Conservation (phyloP, 2,113 vertebrate genomes). For the Cheilinus undulatus region DNA sequence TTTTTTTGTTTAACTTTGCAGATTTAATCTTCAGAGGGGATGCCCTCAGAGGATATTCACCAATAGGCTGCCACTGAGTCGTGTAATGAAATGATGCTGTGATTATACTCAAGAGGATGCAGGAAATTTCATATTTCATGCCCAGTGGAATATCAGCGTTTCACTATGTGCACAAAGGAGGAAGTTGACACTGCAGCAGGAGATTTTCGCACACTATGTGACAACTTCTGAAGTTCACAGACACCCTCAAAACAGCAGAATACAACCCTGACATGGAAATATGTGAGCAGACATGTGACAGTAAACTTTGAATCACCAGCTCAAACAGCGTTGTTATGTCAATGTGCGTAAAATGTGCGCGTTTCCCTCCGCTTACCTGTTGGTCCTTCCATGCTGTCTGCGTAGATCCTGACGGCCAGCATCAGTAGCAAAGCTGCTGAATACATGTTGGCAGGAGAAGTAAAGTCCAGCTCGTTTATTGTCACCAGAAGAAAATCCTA, state of each 20-base stretch:
- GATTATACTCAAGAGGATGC: neutral
- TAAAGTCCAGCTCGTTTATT: conserved; percentile 72
- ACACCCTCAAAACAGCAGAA: neutral
- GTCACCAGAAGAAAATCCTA: conserved; percentile 65
- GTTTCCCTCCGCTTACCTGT: conserved; percentile 72
- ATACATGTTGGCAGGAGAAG: conserved; percentile 66
- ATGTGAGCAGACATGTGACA: neutral
- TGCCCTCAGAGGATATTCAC: neutral
- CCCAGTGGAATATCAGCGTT: conserved; percentile 2
- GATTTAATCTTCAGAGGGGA: neutral
- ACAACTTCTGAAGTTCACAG: conserved; percentile 35
- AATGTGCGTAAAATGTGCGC: conserved; percentile 4
- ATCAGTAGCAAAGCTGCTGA: conserved; percentile 72
- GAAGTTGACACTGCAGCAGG: conserved; percentile 25
- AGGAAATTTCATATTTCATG: neutral
- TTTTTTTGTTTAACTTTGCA: conserved; percentile 1
- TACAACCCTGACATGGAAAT: neutral
- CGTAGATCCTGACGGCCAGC: conserved; percentile 74
- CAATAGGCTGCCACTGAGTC: neutral
- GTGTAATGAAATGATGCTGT: conserved; percentile 22
- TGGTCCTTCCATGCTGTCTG: conserved; percentile 81
- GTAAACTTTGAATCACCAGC: conserved; percentile 26
- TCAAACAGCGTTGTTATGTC: fast-evolving
- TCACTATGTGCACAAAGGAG: neutral
- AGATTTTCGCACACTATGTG: neutral